A percentile compares a stretch with the other conserved stretches of the same genome.
Conservation (phyloP, 2,113 vertebrate species). For the Hippoglossus stenolepis region DNA sequence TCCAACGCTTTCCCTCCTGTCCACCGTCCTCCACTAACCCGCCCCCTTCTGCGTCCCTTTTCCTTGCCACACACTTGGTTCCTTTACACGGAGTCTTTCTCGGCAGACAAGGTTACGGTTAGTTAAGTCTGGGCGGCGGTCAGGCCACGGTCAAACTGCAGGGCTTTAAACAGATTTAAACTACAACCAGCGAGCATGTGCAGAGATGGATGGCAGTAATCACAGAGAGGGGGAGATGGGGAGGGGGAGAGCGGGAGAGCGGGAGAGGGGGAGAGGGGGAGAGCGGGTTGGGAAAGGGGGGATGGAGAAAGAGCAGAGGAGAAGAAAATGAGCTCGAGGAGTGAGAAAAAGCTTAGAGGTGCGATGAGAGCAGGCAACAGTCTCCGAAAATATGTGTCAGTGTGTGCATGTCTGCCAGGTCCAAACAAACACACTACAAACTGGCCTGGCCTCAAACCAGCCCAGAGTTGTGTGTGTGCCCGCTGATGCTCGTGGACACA, state of each 20-base stretch:
- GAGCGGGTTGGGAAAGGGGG: neutral
- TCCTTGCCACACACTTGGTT: conserved; percentile 13
- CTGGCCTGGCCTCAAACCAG: conserved; percentile 1
- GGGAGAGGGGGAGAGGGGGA: neutral
- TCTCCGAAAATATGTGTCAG: conserved; percentile 48
- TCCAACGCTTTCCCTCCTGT: neutral
- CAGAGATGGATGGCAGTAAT: conserved; percentile 70
- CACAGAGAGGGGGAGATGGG: conserved; percentile 33
- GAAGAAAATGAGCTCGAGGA: neutral
- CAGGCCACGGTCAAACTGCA: conserved; percentile 33
- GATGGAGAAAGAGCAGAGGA: conserved; percentile 21
- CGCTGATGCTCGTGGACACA: neutral
- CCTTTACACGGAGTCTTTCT: conserved; percentile 25
- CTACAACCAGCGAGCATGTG: conserved; percentile 48
- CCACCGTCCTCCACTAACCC: neutral
- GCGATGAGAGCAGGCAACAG: conserved; percentile 30
- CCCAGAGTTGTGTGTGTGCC: neutral
- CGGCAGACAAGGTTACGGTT: conserved; percentile 59
- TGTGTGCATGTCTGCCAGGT: conserved; percentile 46
- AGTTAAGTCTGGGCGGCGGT: conserved; percentile 61
- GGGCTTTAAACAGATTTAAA: conserved; percentile 66
- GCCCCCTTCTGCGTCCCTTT: conserved; percentile 13
- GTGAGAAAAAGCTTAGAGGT: conserved; percentile 33
- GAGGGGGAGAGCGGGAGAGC: neutral
- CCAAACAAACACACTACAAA: conserved; percentile 43